Base-by-base conservation (phyloP, 2,888 invertebrate species). In the Lacanobia oleracea region DNA sequence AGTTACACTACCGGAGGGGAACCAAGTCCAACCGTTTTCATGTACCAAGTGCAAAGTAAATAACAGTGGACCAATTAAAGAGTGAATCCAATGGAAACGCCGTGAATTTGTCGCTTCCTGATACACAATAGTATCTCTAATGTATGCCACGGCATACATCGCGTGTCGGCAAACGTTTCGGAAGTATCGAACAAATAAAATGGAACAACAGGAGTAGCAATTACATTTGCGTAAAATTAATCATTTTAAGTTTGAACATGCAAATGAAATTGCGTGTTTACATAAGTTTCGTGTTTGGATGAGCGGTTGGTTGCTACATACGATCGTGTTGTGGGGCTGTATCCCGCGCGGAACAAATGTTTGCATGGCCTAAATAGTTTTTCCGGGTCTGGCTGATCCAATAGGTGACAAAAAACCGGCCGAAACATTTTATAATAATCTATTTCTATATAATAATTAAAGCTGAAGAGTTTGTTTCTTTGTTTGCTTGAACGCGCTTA, bases 121-220 rank as follows among this genome's bases (percentile, higher is more conserved):
- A 62, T 62, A 64, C 16, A 43, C 48, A 18, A 45, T 45, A 16
- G 4, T 53, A 51, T 66, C 62, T 79, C n/a, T 84, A 73, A 82
- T 83, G 66, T 75, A 85, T 73, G 70, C 75, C 75, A 71, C 79
- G 43, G 67, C 56, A 79, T 45, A 71, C 21, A 74, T 80, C 54
- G 83, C 84, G 86, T 83, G 78, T 61, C 40, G 23, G 14, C 62
- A 40, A 70, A 69, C 43, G 67, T 72, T 84, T 86, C 81, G 84
- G 81, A 86, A 83, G 77, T 72, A 65, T 62, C 57, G 56, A 56
- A 68, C 60, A 57, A 56, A 63, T 63, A 57, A 70, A 68, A 72
- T 75, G 51, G 77, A 75, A 73, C 81, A 77, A 72, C 69, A 79
- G 61, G 60, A 82, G 60, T 71, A 81, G 50, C 63, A 63, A 62